Percentiles rank a stretch among this genome's conserved stretches.
These are phyloP conservation scores for Lagocephalus sceleratus DNA, from an alignment of 2,797 vertebrate species.

Conservation along the genomic window DNA sequence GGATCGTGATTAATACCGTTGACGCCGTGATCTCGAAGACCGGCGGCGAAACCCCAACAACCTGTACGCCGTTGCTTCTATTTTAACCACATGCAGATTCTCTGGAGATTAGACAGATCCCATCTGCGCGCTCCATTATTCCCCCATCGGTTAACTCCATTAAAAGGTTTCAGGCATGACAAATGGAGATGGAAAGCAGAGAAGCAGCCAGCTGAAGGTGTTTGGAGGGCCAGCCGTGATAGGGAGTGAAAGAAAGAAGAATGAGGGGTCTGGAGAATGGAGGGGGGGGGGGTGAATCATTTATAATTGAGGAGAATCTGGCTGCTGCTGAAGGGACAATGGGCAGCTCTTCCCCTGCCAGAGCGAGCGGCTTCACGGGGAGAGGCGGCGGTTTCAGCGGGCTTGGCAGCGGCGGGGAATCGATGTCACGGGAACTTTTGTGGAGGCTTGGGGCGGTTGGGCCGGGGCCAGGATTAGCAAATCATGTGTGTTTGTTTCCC, in stretches of 20 bases:
- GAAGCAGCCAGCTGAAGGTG: constrained; percentile 45
- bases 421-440: neutral
- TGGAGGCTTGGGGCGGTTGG: constrained; percentile 3
- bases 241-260: constrained; percentile 31
- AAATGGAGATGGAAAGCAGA: constrained; percentile 46
- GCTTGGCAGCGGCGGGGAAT: constrained; percentile 19
- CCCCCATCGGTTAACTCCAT: constrained; percentile 55
- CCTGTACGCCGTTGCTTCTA: constrained; percentile 28
- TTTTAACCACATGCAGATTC: constrained; percentile 46
- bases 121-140: constrained; percentile 55
- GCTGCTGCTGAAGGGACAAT: constrained; percentile 46
- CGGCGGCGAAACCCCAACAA: constrained; percentile 10
- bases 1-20: neutral
- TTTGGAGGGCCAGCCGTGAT: constrained; percentile 38
- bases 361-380: constrained; percentile 12
- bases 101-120: constrained; percentile 40
- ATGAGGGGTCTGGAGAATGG: constrained; percentile 26
- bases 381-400: neutral
- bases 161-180: constrained; percentile 62
- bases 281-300: constrained; percentile 45
- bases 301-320: constrained; percentile 55
- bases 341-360: constrained; percentile 35
- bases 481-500: constrained; percentile 9
- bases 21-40: constrained; percentile 2
- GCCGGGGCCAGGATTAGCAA: constrained; percentile 2